A percentile compares a stretch with the other conserved stretches of the same genome.
These are phyloP conservation scores for Neoitamus cyanurus DNA, from an alignment of 2,888 invertebrate species.

Conservation along the genomic window DNA sequence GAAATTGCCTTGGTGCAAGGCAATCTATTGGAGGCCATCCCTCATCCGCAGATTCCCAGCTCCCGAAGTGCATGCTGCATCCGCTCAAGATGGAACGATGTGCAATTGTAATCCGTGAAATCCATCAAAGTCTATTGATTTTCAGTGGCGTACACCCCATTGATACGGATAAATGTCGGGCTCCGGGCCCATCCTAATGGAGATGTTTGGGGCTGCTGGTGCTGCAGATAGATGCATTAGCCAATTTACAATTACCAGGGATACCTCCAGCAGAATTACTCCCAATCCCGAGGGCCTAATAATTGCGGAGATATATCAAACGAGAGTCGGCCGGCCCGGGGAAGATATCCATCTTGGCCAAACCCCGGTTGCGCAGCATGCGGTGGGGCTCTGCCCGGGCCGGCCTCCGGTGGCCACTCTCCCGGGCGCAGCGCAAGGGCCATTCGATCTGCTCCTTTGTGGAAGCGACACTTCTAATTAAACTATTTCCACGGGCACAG, in stretches of 20 bases:
- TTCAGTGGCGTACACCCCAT: background rate
- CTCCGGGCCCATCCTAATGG: background rate
- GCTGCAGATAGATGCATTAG: background rate
- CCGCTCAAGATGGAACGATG: conserved; percentile 17
- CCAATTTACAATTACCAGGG: conserved; percentile 13
- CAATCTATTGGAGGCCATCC: conserved; percentile 30
- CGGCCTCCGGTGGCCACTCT: background rate
- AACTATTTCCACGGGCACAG: conserved; percentile 16
- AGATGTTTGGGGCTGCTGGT: background rate
- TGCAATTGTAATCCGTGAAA: conserved; percentile 48
- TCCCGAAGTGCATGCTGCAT: conserved; percentile 26
- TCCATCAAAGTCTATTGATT: conserved; percentile 50
- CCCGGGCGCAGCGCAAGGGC: background rate
- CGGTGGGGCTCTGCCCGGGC: background rate
- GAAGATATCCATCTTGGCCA: background rate
- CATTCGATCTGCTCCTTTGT: background rate
- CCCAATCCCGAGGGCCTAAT: conserved; percentile 24
- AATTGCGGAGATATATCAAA: conserved; percentile 25
- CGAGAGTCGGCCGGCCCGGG: background rate
- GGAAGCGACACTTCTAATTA: conserved; percentile 29
- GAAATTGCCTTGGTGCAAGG: conserved; percentile 40
- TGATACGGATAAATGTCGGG: background rate
- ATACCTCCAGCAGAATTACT: conserved; percentile 8
- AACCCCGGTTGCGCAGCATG: background rate
- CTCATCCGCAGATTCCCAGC: conserved; percentile 28